Conservation (phyloP, 1,140 invertebrate genomes). For the Antheraea pernyi region DNA sequence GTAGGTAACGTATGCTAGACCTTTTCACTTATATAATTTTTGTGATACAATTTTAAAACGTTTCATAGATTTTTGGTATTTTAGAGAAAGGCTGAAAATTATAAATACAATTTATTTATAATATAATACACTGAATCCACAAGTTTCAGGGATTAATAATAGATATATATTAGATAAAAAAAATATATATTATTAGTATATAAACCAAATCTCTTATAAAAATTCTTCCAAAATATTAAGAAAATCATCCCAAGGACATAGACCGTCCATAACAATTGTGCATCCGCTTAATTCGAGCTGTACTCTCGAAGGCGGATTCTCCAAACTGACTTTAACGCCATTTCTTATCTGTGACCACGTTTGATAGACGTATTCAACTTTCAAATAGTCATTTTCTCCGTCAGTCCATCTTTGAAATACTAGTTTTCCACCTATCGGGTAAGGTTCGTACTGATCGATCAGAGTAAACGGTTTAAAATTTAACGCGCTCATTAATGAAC, state of each 20-base stretch:
- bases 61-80: too few relatives aligned
- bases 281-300: slow-evolving; percentile 49
- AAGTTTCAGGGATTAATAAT: too few relatives aligned
- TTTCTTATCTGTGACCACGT: slow-evolving; percentile 47
- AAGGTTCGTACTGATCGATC: slow-evolving; percentile 42
- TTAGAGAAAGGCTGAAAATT: too few relatives aligned
- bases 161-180: too few relatives aligned
- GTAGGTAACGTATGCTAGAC: too few relatives aligned
- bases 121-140: too few relatives aligned
- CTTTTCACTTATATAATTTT: too few relatives aligned
- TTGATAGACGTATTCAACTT: slow-evolving; percentile 61
- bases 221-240: slow-evolving; percentile 18
- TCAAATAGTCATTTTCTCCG: slow-evolving; percentile 40
- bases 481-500: slow-evolving; percentile 31
- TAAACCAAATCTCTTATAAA: not conserved
- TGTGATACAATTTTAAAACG: too few relatives aligned
- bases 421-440: slow-evolving; percentile 61
- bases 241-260: slow-evolving; percentile 59
- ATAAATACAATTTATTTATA: too few relatives aligned
- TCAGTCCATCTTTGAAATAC: slow-evolving; percentile 64
- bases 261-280: slow-evolving; percentile 40
- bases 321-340: slow-evolving; percentile 22
- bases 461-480: slow-evolving; percentile 42
- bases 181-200: too few relatives aligned
- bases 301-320: slow-evolving; percentile 42